These are phyloP conservation scores for Diachasmimorpha longicaudata DNA, from an alignment of 1,140 invertebrate species.

Conservation along the genomic window DNA sequence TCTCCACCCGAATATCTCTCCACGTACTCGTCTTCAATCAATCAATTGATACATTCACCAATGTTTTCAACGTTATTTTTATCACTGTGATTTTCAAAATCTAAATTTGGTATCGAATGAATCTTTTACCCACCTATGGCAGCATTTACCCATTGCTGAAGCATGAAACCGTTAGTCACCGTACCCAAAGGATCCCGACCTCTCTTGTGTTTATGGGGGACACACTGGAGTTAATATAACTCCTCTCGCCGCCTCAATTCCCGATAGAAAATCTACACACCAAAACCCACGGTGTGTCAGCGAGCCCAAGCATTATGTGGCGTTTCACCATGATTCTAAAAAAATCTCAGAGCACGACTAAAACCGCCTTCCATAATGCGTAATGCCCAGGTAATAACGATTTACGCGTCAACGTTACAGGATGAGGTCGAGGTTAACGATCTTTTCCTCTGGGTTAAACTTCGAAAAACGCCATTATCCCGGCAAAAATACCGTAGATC, in stretches of 20 bases:
- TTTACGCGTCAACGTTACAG: background rate
- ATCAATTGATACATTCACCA: too few species aligned
- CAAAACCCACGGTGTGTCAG: background rate
- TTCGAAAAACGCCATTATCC: too few species aligned
- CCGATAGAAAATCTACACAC: background rate
- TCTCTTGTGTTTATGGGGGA: constrained; percentile 6
- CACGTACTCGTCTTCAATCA: too few species aligned
- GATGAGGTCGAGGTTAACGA: background rate
- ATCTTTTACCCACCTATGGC: background rate
- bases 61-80: too few species aligned
- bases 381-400: background rate
- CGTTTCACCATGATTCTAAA: background rate
- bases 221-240: background rate
- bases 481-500: too few species aligned
- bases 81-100: background rate
- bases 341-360: background rate
- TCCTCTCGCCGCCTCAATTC: background rate
- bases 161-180: background rate
- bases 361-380: background rate
- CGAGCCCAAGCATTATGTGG: background rate
- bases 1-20: too few species aligned
- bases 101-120: background rate
- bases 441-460: background rate
- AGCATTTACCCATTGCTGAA: background rate
- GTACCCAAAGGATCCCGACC: constrained; percentile 4